Percentiles rank a stretch among this genome's conserved stretches.
These are phyloP conservation scores for Xiphorhynchus elegans DNA, from an alignment of 2,113 vertebrate genomes.

Conservation along the genomic window DNA sequence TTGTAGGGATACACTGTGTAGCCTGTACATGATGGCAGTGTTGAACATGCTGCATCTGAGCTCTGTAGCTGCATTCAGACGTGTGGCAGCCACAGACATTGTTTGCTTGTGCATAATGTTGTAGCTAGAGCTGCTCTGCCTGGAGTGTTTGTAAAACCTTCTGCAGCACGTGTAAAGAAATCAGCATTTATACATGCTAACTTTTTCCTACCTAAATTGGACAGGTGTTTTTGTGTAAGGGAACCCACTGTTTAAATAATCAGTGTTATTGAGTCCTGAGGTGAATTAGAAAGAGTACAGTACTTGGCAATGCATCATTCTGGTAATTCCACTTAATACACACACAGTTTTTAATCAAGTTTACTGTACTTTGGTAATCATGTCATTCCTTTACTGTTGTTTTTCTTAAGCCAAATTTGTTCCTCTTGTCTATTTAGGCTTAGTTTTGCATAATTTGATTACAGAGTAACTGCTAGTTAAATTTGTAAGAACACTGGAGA, in stretches of 20 bases:
- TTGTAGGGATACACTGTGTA: rapidly evolving
- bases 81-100: neutral
- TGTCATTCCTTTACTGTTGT: neutral
- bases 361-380: neutral
- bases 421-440: neutral
- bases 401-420: neutral
- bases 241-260: neutral
- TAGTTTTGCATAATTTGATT: neutral
- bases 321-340: neutral
- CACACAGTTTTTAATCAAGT: neutral
- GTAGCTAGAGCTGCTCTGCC: neutral
- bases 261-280: constrained; percentile 18
- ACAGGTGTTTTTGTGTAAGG: neutral
- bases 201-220: neutral
- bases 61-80: neutral
- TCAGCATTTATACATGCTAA: neutral
- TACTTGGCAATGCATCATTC: neutral
- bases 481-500: neutral
- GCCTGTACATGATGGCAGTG: rapidly evolving
- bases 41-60: rapidly evolving
- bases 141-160: neutral
- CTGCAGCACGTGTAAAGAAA: neutral
- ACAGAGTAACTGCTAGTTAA: neutral
- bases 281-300: constrained; percentile 25
- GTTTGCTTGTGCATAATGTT: neutral